Evolutionary conservation across 2,113 vertebrate species (phyloP).

Genomic region (Callaeas wilsoni): DNA sequence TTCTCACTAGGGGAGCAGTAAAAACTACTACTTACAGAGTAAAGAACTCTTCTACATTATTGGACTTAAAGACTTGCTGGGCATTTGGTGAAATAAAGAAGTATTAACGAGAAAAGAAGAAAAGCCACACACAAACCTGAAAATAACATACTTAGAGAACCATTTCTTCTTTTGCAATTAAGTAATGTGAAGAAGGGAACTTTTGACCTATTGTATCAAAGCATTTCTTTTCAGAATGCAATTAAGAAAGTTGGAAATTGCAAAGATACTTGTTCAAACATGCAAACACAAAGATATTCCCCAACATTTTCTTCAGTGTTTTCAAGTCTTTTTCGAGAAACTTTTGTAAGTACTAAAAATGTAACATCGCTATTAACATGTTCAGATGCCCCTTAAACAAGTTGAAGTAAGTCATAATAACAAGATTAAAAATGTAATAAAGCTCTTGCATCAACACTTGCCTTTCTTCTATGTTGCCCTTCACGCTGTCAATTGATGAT

Average conservation of each 20-base stretch:
- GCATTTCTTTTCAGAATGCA: not conserved
- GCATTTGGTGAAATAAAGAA: not conserved
- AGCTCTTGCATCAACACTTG: not conserved
- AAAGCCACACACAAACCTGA: not conserved
- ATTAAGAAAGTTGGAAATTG: not conserved
- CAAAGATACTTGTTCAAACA: not conserved
- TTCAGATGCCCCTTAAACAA: not conserved
- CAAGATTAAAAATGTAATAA: not conserved
- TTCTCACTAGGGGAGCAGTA: not conserved
- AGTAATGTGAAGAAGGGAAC: not conserved
- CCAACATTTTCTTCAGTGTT: not conserved
- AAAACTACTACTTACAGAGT: not conserved
- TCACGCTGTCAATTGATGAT: not conserved
- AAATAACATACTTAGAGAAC: not conserved
- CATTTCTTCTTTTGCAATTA: not conserved
- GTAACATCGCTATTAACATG: not conserved
- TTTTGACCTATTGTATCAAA: not conserved
- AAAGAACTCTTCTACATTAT: not conserved
- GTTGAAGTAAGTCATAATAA: not conserved
- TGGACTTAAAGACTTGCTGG: not conserved
- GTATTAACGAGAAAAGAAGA: not conserved
- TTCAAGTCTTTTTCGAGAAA: not conserved
- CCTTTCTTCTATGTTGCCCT: not conserved
- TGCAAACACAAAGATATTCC: not conserved
- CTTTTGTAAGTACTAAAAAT: not conserved